Percentiles rank a stretch among this genome's conserved stretches.
phyloP scores from a whole-genome alignment of 2,113 vertebrate genomes.

The Dromaius novaehollandiae region DNA sequence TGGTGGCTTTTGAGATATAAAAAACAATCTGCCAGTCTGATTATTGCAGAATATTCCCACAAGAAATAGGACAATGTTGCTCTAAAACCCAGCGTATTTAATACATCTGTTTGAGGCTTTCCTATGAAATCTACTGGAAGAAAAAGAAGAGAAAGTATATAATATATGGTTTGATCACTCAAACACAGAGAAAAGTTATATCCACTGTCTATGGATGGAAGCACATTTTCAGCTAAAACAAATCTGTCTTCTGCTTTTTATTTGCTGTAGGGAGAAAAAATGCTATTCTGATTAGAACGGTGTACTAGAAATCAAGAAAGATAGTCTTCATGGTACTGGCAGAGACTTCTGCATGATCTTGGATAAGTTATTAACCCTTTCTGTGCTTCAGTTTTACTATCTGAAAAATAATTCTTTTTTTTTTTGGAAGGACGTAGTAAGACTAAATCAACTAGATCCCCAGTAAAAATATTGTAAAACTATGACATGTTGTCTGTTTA shows the following conservation, averaged over 20 bases:
- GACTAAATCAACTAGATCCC: not conserved
- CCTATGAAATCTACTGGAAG: slow-evolving; percentile 24
- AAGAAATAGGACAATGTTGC: not conserved
- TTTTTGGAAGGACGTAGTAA: not conserved
- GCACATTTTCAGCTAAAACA: slow-evolving; percentile 27
- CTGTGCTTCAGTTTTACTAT: not conserved
- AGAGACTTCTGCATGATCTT: not conserved
- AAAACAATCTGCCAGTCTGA: not conserved
- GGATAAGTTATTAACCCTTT: not conserved
- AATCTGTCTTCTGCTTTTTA: slow-evolving; percentile 21
- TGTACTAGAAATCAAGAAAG: not conserved
- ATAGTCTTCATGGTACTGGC: not conserved
- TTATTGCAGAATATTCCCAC: slow-evolving; percentile 29
- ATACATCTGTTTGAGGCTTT: slow-evolving; percentile 42
- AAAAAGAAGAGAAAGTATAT: not conserved
- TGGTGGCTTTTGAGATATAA: not conserved
- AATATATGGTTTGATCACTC: slow-evolving; percentile 1
- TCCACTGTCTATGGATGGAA: not conserved
- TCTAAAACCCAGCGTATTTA: slow-evolving; percentile 1
- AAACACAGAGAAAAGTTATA: not conserved
- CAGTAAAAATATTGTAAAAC: not conserved
- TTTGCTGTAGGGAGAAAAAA: not conserved
- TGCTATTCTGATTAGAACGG: not conserved
- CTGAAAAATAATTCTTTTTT: not conserved
- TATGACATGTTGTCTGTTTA: not conserved